phyloP scores from a whole-genome alignment of 2,113 vertebrate genomes.

The Ardeotis arabs region DNA sequence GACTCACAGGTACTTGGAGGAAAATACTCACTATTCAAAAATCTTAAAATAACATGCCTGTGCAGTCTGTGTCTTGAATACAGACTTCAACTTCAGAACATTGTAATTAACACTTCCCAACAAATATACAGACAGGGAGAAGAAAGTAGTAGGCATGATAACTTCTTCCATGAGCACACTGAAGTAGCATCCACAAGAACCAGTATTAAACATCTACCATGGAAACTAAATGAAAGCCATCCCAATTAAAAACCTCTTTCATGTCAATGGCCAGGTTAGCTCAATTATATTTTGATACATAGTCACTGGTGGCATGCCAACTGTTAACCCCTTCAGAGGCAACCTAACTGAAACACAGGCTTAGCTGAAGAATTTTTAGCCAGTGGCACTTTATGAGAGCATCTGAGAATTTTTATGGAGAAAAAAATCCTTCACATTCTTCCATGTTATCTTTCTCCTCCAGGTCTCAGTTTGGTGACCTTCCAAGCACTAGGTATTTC shows the following conservation, averaged over 20 bases:
- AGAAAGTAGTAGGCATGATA: background rate
- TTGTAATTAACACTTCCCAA: background rate
- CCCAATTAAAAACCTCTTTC: background rate
- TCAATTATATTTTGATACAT: background rate
- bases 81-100: background rate
- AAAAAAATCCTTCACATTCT: background rate
- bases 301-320: background rate
- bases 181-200: background rate
- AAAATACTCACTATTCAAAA: background rate
- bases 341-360: accelerated
- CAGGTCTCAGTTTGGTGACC: background rate
- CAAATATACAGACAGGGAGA: background rate
- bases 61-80: background rate
- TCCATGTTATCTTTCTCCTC: background rate
- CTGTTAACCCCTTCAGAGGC: background rate
- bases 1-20: background rate
- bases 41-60: background rate
- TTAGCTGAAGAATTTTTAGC: background rate
- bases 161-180: background rate
- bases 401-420: background rate
- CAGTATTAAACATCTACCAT: background rate
- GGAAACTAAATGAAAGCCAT: background rate
- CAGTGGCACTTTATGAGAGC: background rate
- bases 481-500: background rate
- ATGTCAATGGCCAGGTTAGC: background rate